phyloP scores from a whole-genome alignment of 92 coral and sea anemone genomes.

The Anthopleura xanthogrammica region DNA sequence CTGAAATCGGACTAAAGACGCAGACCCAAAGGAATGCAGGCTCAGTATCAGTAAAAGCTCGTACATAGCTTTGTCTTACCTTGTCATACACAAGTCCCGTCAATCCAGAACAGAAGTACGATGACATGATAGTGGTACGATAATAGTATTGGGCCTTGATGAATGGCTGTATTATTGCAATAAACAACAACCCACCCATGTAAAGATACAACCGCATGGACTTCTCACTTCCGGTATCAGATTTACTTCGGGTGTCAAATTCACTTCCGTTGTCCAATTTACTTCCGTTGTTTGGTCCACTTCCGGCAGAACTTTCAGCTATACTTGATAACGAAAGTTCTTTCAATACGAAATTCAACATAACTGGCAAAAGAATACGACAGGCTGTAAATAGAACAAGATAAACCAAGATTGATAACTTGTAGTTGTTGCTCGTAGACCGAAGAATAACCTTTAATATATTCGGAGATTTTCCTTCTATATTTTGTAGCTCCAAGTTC shows the following conservation, averaged over 20 bases:
- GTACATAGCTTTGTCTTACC: not conserved
- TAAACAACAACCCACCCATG: not conserved
- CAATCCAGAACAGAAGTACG: not conserved
- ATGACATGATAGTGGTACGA: not conserved
- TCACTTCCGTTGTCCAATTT: not conserved
- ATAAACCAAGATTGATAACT: not conserved
- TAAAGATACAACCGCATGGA: not conserved
- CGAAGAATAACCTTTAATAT: not conserved
- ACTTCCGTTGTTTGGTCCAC: not conserved
- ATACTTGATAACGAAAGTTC: not conserved
- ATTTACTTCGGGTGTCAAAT: not conserved
- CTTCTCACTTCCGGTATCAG: not conserved
- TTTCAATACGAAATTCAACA: not conserved
- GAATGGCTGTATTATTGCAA: not conserved
- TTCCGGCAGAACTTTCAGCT: no score
- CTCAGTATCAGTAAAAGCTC: no score
- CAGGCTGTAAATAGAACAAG: not conserved
- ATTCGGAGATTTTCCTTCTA: not conserved
- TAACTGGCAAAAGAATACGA: slow-evolving; percentile 1
- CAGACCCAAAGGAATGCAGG: no score
- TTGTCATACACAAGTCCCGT: slow-evolving; percentile 14
- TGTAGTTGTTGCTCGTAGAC: not conserved
- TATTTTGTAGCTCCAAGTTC: not conserved
- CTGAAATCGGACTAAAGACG: no score
- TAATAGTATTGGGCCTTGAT: not conserved